A percentile compares a stretch with the other conserved stretches of the same genome.
These are phyloP conservation scores for Globia sparganii DNA, from an alignment of 2,888 invertebrate genomes.

Conservation along the genomic window DNA sequence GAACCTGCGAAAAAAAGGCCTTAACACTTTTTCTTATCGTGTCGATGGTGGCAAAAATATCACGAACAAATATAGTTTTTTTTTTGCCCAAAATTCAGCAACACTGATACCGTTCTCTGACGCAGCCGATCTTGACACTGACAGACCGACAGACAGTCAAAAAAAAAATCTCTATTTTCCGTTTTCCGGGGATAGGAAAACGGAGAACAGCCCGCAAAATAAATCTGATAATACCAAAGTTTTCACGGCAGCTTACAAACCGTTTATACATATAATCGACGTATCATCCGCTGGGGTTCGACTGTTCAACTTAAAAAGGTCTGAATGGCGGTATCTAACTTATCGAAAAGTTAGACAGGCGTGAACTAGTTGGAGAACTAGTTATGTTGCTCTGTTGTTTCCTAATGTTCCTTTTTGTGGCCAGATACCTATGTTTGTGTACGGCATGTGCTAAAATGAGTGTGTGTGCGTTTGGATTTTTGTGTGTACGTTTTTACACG, in stretches of 20 bases:
- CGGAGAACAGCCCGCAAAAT: neutral
- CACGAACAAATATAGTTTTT: too few relatives aligned
- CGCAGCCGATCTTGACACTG: neutral
- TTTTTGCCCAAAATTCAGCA: too few relatives aligned
- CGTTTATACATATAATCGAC: slow-evolving; percentile 34
- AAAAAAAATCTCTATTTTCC: neutral
- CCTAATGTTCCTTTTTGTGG: slow-evolving; percentile 19
- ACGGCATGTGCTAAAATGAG: neutral
- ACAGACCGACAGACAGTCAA: neutral
- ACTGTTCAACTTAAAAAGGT: slow-evolving; percentile 42
- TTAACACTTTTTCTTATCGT: too few relatives aligned
- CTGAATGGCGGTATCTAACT: slow-evolving; percentile 53
- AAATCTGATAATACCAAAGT: neutral
- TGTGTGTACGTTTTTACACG: slow-evolving; percentile 15
- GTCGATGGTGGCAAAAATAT: too few relatives aligned
- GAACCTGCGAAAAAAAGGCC: neutral
- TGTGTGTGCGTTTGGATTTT: neutral
- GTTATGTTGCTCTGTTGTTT: slow-evolving; percentile 40
- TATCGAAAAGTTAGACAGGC: slow-evolving; percentile 60
- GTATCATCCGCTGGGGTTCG: slow-evolving; percentile 37
- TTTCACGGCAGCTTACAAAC: neutral
- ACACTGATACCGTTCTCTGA: too few relatives aligned
- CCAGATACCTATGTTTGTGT: neutral
- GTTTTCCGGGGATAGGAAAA: neutral
- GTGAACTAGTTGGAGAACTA: slow-evolving; percentile 45